Conservation (phyloP, 2,797 vertebrate species). For the Todus mexicanus region DNA sequence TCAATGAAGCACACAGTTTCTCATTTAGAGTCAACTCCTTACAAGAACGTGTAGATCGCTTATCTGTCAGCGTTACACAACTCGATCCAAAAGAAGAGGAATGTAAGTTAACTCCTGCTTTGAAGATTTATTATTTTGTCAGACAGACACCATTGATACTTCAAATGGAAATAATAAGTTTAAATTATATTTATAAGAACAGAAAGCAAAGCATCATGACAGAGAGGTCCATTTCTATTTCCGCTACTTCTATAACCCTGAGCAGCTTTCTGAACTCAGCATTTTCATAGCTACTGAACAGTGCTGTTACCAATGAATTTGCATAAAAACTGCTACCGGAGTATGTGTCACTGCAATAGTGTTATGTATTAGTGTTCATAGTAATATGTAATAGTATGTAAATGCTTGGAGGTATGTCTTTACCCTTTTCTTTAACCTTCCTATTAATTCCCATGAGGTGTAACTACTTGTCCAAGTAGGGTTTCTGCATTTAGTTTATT, state of each 20-base stretch:
- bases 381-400: neutral
- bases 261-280: neutral
- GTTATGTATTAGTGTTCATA: neutral
- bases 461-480: neutral
- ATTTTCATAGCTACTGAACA: neutral
- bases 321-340: neutral
- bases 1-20: constrained; percentile 97
- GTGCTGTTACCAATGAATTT: neutral
- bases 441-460: neutral
- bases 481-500: neutral
- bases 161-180: neutral
- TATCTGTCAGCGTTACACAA: constrained; percentile 97
- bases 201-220: neutral
- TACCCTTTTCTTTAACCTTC: neutral
- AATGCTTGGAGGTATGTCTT: neutral
- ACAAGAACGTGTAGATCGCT: constrained; percentile 95
- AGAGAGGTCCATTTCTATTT: neutral
- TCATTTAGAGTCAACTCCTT: constrained; percentile 98
- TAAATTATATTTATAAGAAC: neutral
- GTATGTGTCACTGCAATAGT: neutral
- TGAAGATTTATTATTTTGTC: neutral
- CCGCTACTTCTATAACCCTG: neutral
- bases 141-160: neutral
- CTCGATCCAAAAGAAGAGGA: constrained; percentile 98
- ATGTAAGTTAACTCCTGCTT: constrained; percentile 79